Evolutionary conservation across 2,113 vertebrate species (phyloP).

Genomic region (Hystrix cristata): DNA sequence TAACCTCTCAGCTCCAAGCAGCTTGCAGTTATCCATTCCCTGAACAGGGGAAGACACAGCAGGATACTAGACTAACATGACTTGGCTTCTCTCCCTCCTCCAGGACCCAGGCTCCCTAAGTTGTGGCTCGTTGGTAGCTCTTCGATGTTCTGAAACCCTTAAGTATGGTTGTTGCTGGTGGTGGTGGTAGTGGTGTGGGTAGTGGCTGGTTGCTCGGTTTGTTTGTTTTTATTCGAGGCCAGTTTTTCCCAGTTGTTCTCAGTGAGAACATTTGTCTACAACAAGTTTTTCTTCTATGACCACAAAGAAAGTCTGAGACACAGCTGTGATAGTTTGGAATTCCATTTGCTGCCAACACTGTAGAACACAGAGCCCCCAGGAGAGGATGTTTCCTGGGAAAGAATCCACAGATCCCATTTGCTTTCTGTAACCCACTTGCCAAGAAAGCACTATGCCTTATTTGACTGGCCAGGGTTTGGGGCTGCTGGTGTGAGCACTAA

Average conservation of each 20-base stretch:
- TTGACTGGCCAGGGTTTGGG: not conserved
- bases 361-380: constrained; percentile 23
- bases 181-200: not conserved
- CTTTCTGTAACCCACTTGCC: not conserved
- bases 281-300: constrained; percentile 34
- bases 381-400: constrained; percentile 46
- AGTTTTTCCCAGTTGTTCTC: constrained; percentile 8
- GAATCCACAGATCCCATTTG: constrained; percentile 57
- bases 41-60: not conserved
- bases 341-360: constrained; percentile 25
- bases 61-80: not conserved
- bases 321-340: constrained; percentile 24
- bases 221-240: not conserved
- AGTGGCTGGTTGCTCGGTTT: not conserved
- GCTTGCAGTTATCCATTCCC: not conserved
- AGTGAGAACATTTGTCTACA: not conserved
- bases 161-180: not conserved
- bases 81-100: not conserved
- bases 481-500: not conserved
- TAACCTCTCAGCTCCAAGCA: not conserved
- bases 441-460: not conserved
- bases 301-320: constrained; percentile 37
- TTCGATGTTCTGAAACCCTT: not conserved
- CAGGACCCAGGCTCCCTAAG: not conserved
- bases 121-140: not conserved